Evolutionary conservation across 2,797 vertebrate species (phyloP), one percentile per base, ranked within the genome.

Genomic region (Chelonia mydas): DNA sequence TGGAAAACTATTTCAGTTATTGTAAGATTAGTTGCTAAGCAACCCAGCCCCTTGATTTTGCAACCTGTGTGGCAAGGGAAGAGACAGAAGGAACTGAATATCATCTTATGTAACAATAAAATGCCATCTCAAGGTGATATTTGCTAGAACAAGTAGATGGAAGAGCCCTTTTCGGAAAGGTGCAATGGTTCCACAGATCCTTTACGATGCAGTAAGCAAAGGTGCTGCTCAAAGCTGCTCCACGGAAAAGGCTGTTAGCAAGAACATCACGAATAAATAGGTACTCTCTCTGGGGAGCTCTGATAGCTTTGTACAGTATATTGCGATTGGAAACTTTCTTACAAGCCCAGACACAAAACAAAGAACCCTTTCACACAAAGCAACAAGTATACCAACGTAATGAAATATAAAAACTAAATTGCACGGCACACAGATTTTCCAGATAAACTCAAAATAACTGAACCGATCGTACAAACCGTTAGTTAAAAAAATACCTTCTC

Each of bases 401-500:
- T 84, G 93, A 94, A 90, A 97, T 95, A 95, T 7, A 94, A 96
- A 96, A 98, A 95, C 88, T 87, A 95, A 97, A 98, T 53, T 92
- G 93, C 96, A 97, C 86, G 2, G 50, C 93, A 97, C 81, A 93
- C 4, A 55, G 95, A 92, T 95, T 94, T 96, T 91, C 95, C 96
- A 87, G 90, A 96, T 65, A 72, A 96, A 96, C 92, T 94, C 85
- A 93, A 95, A 97, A 97, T 93, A 97, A 92, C 53, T 2, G 0
- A 96, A 92, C 90, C 95, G 97, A 94, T 95, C 55, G 51, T 97
- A 97, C 95, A 98, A 98, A 97, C 95, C 85, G 50, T 97, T 97
- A 96, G 96, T 96, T 97, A 98, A 98, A 98, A 98, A 98, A 98
- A 98, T 98, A 98, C 94, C 97, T 97, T 97, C 96, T 96, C 89